Conservation (phyloP, 2,113 vertebrate genomes). For the Plectropomus leopardus region DNA sequence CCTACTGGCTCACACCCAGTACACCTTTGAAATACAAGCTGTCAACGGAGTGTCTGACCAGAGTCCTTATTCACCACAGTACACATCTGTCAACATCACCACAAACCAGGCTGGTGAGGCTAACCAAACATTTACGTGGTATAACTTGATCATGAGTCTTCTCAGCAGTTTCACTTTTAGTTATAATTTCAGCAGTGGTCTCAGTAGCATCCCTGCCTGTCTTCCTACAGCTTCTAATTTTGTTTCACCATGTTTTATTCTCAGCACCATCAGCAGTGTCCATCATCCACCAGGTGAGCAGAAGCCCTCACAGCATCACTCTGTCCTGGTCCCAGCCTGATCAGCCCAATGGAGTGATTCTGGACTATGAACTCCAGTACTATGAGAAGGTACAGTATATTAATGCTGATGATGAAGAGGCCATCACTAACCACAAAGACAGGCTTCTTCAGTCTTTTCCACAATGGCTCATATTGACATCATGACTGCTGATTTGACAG, state of each 20-base stretch:
- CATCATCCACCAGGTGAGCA: constrained; percentile 97
- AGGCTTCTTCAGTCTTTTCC: not conserved
- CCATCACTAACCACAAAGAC: not conserved
- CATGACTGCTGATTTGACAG: not conserved
- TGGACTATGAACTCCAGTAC: constrained; percentile 96
- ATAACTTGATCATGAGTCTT: not conserved
- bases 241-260: not conserved
- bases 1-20: constrained; percentile 95
- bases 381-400: constrained; percentile 95
- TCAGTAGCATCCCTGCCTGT: not conserved
- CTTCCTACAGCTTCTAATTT: not conserved
- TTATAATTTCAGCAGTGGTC: not conserved
- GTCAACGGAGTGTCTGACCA: constrained; percentile 97
- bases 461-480: not conserved
- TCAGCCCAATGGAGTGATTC: constrained; percentile 95
- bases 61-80: constrained; percentile 93
- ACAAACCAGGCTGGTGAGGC: constrained; percentile 97
- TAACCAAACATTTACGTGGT: no score
- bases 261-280: constrained; percentile 94
- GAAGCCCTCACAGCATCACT: constrained; percentile 92
- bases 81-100: constrained; percentile 94
- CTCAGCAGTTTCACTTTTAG: not conserved
- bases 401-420: not conserved
- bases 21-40: constrained; percentile 97
- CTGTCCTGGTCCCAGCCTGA: constrained; percentile 97